These are phyloP conservation scores for Eristalinus aeneus DNA, from an alignment of 2,888 invertebrate species.

Conservation along the genomic window DNA sequence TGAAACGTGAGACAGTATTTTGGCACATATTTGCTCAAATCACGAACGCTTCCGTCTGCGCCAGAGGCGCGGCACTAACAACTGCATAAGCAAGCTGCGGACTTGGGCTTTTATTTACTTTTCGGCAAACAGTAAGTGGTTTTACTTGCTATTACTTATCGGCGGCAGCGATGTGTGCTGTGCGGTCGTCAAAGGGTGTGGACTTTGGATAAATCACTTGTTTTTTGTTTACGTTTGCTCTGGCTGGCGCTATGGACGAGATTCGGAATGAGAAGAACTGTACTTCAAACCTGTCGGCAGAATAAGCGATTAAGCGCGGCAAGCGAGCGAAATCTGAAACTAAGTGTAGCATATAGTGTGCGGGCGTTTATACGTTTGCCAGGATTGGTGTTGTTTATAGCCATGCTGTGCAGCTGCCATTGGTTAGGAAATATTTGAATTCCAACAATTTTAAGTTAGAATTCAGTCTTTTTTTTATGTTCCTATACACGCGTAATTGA, in stretches of 20 bases:
- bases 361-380: too few relatives aligned
- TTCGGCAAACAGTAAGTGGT: background rate
- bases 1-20: background rate
- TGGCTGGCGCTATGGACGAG: background rate
- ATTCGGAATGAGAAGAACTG: background rate
- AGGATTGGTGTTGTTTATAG: too few relatives aligned
- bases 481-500: too few relatives aligned
- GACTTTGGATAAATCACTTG: background rate
- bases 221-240: background rate
- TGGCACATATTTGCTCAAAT: background rate
- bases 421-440: too few relatives aligned
- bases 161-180: background rate
- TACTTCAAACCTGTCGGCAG: too few relatives aligned
- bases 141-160: background rate
- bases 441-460: too few relatives aligned
- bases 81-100: background rate
- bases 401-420: too few relatives aligned
- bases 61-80: background rate
- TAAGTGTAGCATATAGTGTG: too few relatives aligned
- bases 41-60: background rate
- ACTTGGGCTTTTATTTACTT: background rate
- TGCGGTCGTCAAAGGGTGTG: background rate
- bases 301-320: too few relatives aligned
- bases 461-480: too few relatives aligned
- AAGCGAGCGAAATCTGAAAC: too few relatives aligned